Conservation (phyloP, 2,113 vertebrate genomes). For the Ploceus nigricollis region DNA sequence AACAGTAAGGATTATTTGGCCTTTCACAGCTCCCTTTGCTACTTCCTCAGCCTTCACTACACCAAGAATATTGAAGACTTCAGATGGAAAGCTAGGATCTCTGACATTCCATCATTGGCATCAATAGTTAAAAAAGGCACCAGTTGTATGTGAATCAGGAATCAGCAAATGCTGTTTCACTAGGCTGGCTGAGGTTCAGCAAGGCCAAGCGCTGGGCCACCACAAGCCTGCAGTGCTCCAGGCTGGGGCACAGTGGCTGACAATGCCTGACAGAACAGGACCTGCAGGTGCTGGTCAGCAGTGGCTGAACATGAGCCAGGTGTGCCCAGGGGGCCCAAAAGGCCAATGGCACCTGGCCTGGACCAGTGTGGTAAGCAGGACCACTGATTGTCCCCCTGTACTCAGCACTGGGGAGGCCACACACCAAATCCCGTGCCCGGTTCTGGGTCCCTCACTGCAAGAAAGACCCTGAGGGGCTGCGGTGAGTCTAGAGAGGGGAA, state of each 20-base stretch:
- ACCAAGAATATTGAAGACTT: neutral
- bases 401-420: neutral
- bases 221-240: neutral
- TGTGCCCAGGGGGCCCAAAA: neutral
- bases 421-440: no score
- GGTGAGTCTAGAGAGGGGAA: accelerated
- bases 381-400: accelerated
- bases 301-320: neutral
- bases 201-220: neutral
- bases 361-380: neutral
- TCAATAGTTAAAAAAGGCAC: neutral
- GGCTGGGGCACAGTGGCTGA: neutral
- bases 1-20: neutral
- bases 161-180: neutral
- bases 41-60: neutral
- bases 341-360: no score
- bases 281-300: neutral
- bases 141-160: neutral
- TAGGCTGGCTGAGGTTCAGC: neutral
- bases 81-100: neutral
- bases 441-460: neutral
- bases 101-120: neutral
- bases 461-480: neutral
- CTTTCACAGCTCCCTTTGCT: neutral
- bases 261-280: neutral